These are phyloP conservation scores for Drosophila mauritiana DNA, from an alignment of 1,140 invertebrate genomes.

Conservation along the genomic window DNA sequence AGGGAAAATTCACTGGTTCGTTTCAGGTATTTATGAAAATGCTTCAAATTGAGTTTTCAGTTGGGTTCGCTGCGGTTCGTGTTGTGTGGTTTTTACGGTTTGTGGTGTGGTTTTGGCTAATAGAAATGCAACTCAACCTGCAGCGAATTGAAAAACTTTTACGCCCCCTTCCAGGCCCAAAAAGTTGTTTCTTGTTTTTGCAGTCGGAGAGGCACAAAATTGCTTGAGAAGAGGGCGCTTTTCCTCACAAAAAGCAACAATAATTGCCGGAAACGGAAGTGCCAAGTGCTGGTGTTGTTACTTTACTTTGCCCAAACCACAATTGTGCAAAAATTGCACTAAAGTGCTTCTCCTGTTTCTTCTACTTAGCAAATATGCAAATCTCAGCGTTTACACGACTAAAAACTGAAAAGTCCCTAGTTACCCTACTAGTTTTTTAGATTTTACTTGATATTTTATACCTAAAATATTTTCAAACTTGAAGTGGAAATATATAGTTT, in stretches of 20 bases:
- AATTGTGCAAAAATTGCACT: constrained; percentile 53
- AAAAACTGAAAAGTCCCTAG: neutral
- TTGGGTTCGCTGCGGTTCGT: constrained; percentile 4
- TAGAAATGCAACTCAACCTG: constrained; percentile 55
- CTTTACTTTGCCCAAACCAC: constrained; percentile 29
- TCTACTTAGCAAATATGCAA: constrained; percentile 35
- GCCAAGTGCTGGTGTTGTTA: constrained; percentile 73
- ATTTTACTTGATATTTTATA: neutral
- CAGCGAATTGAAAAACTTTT: constrained; percentile 73
- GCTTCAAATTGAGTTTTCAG: constrained; percentile 55
- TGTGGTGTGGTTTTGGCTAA: constrained; percentile 16
- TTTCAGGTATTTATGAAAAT: constrained; percentile 50
- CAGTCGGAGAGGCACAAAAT: constrained; percentile 7
- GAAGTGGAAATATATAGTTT: too few relatives aligned
- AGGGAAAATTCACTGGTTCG: constrained; percentile 9
- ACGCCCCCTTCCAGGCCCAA: constrained; percentile 18
- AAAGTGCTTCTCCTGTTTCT: constrained; percentile 52
- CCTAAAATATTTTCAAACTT: neutral
- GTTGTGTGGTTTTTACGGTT: constrained; percentile 24
- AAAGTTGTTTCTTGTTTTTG: constrained; percentile 11
- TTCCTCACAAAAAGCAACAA: constrained; percentile 43
- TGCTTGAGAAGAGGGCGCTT: constrained; percentile 34
- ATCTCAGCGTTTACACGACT: constrained; percentile 35
- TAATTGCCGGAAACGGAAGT: constrained; percentile 82
- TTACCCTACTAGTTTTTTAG: too few relatives aligned